Base-by-base conservation (phyloP, 2,888 invertebrate species). In the Drosophila quinaria region DNA sequence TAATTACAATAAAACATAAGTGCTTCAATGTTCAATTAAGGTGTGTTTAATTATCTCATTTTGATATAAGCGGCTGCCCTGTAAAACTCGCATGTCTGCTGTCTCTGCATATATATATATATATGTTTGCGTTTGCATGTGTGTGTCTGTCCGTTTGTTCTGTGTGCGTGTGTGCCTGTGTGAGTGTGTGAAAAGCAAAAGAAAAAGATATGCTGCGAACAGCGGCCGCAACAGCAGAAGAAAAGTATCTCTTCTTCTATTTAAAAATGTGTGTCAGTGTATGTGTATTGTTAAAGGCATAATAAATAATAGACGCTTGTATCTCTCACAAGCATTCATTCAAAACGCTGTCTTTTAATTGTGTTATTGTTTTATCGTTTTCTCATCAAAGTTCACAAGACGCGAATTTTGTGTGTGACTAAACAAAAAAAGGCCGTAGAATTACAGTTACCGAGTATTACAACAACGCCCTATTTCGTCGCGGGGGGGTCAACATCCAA, bases 221-320 rank as follows among this genome's bases (percentile, higher is more conserved):
- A 58, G 61, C 73, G 73, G 72, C 56, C 25, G 59, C 62, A 44
- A 46, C 49, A 70, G 79, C 70, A 66, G 72, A 64, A 82, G 83
- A 82, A 85, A 87, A 85, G 77, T 84, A 84, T 87, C 82, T 87
- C 75, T 79, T 78, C 82, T 81, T 87, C 87, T 84, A 84, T 84
- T 84, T 84, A 82, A 88, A 82, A 88, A 86, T 88, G 86, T 84
- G 88, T 84, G 84, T 86, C 88, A 88, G 88, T 84, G 84, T 84
- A 75, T 87, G 88, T 85, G 77, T 70, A 75, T 79, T 79, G 80
- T 79, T 68, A 67, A 76, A 69, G 78, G 62, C 73, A 86, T 80
- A 82, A 86, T 88, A 84, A 84, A 85, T 84, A 85, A 81, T 81
- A 84, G 85, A 66, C 74, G 78, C 54, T 51, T 68, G 65, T 35